phyloP scores from a whole-genome alignment of 2,888 invertebrate genomes.

The Pristionchus mayeri region DNA sequence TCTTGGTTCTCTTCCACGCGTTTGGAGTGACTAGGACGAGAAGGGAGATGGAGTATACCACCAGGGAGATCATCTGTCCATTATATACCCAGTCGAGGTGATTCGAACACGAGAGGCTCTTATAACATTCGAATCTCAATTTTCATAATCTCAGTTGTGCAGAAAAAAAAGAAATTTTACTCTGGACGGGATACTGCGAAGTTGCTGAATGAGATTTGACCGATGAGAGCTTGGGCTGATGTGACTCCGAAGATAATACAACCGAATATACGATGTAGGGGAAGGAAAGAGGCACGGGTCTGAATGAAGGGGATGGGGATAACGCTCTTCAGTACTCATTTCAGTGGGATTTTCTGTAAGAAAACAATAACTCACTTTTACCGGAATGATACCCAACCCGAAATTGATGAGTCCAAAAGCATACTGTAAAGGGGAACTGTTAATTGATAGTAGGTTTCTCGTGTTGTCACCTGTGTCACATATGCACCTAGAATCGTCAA shows the following conservation, averaged over 20 bases:
- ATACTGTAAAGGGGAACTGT: slow-evolving; percentile 56
- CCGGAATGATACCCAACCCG: slow-evolving; percentile 34
- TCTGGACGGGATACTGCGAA: background rate
- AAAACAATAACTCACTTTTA: background rate
- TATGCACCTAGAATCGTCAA: slow-evolving; percentile 62
- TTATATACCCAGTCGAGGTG: slow-evolving; percentile 61
- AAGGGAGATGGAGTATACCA: slow-evolving; percentile 65
- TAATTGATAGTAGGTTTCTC: background rate
- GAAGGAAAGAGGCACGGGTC: slow-evolving; percentile 35
- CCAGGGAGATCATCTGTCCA: slow-evolving; percentile 61
- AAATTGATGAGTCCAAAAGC: slow-evolving; percentile 64
- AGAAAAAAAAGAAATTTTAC: too few species aligned
- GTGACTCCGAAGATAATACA: slow-evolving; percentile 47
- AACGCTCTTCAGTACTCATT: too few species aligned
- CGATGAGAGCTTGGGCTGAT: slow-evolving; percentile 54
- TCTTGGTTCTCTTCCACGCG: slow-evolving; percentile 66
- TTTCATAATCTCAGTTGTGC: background rate
- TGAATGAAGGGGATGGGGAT: background rate
- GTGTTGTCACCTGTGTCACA: slow-evolving; percentile 60
- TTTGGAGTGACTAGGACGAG: slow-evolving; percentile 60
- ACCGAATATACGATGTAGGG: slow-evolving; percentile 29
- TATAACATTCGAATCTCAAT: slow-evolving; percentile 57
- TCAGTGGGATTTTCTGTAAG: too few species aligned
- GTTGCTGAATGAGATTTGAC: slow-evolving; percentile 44
- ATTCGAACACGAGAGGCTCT: slow-evolving; percentile 59